Evolutionary conservation across 2,797 vertebrate genomes (phyloP), one percentile per base, ranked within the genome.

Genomic region (Platyrinchus mystaceus): DNA sequence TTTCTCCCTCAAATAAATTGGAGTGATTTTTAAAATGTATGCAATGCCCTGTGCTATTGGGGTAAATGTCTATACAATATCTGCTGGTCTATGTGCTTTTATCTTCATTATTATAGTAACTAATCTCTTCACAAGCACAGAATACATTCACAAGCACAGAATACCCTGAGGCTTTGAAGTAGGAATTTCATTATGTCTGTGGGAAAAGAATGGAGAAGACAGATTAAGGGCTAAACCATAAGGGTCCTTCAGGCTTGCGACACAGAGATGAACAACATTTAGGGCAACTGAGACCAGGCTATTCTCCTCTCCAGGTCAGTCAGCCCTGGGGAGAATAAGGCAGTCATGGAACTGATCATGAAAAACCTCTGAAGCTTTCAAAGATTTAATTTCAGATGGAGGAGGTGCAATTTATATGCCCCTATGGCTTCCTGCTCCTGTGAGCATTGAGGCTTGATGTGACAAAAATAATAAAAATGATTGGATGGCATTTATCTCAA

Each of bases 281-380:
- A 32, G 44, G 12, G n/a, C 6, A 26, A 47, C 9, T 9, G 47
- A 94, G 55, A 16, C 32, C 1, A 0, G 14, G 6, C 1, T 36
- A 49, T 70, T 69, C 44, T 81, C 11, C 2, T 34, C 49, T 60
- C n/a, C 49, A 58, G 43, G 50, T 67, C 84, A 77, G 18, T 24
- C 37, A 92, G 32, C 41, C 28, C 52, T 49, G n/a, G 16, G 22
- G 21, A 84, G 6, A 92, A 70, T 79, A 41, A 59, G 32, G 10
- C 1, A 0, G 14, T 84, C 1, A 0, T 34, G 26, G 43, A 79
- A 43, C 14, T 62, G 53, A 82, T 47, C 22, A 26, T 53, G 18
- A 80, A 68, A 87, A 83, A 30, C 2, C 2, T 60, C n/a, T 77
- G 52, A 83, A 87, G 10, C 16, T 52, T 41, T 7, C 6, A 3